Evolutionary conservation across 2,888 invertebrate genomes (phyloP).

Genomic region (Liopterus haemorrhoidalis): DNA sequence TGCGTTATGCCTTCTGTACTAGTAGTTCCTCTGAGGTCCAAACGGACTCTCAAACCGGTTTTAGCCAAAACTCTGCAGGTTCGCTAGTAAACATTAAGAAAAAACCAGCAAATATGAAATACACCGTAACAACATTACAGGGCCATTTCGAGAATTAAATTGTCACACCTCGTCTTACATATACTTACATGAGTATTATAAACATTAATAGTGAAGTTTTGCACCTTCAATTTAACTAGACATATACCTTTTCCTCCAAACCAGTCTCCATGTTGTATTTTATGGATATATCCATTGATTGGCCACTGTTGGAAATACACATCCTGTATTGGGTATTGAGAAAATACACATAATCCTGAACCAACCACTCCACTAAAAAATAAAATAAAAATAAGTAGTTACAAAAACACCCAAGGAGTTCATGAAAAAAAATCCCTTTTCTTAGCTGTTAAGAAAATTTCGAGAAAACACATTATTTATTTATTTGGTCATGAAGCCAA

Average conservation of each 20-base stretch:
- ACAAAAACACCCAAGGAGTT: conserved; percentile 12
- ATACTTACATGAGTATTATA: conserved; percentile 87
- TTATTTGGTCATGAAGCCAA: too few relatives aligned
- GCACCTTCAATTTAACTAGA: conserved; percentile 65
- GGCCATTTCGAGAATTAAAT: conserved; percentile 6
- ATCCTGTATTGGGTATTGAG: conserved; percentile 74
- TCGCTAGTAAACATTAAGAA: conserved; percentile 11
- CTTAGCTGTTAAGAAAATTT: neutral
- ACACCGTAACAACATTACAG: conserved; percentile 10
- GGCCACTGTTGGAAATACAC: conserved; percentile 89
- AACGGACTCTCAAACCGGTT: too few relatives aligned
- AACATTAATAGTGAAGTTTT: conserved; percentile 68
- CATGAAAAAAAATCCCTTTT: conserved; percentile 20
- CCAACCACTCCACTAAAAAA: conserved; percentile 78
- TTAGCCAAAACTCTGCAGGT: neutral
- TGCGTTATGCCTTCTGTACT: too few relatives aligned
- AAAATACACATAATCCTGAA: conserved; percentile 82
- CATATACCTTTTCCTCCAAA: conserved; percentile 96
- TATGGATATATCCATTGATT: conserved; percentile 93
- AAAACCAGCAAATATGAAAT: too few relatives aligned
- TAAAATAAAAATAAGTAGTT: conserved; percentile 4
- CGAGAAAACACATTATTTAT: too few relatives aligned
- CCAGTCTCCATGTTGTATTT: conserved; percentile 96
- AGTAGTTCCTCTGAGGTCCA: too few relatives aligned
- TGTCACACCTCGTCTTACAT: neutral